Evolutionary conservation across 2,113 vertebrate species (phyloP).

Genomic region (Nannospalax galili): DNA sequence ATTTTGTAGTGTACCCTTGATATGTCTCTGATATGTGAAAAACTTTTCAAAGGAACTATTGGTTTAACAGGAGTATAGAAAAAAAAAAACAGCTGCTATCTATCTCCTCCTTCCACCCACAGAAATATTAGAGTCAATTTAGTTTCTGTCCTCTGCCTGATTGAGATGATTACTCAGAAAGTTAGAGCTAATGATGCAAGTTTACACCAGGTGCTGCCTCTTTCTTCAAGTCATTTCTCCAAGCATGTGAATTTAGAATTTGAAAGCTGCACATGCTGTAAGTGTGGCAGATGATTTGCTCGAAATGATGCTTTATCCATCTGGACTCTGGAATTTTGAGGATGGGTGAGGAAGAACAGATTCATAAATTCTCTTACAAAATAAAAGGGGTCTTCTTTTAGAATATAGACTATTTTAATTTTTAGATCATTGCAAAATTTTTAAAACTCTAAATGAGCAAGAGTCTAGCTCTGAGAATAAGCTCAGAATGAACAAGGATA

Average conservation of each 20-base stretch:
- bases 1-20: neutral
- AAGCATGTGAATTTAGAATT: slow-evolving; percentile 22
- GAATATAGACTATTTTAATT: neutral
- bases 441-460: neutral
- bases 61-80: neutral
- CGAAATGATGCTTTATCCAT: slow-evolving; percentile 28
- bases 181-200: slow-evolving; percentile 70
- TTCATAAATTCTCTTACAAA: neutral
- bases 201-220: slow-evolving; percentile 60
- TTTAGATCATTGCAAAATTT: neutral
- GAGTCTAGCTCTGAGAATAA: neutral
- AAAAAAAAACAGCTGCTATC: slow-evolving; percentile 56
- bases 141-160: slow-evolving; percentile 9
- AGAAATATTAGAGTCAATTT: slow-evolving; percentile 48
- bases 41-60: neutral
- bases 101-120: slow-evolving; percentile 24
- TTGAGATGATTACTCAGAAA: slow-evolving; percentile 67
- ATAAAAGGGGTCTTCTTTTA: neutral
- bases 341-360: neutral
- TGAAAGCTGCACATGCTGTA: slow-evolving; percentile 5
- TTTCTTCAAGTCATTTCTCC: neutral
- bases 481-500: neutral
- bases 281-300: neutral
- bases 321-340: slow-evolving; percentile 5
- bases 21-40: neutral